Evolutionary conservation across 2,888 invertebrate genomes (phyloP), one percentile per base, ranked within the genome.

Genomic region (Stenoptilia bipunctidactyla): DNA sequence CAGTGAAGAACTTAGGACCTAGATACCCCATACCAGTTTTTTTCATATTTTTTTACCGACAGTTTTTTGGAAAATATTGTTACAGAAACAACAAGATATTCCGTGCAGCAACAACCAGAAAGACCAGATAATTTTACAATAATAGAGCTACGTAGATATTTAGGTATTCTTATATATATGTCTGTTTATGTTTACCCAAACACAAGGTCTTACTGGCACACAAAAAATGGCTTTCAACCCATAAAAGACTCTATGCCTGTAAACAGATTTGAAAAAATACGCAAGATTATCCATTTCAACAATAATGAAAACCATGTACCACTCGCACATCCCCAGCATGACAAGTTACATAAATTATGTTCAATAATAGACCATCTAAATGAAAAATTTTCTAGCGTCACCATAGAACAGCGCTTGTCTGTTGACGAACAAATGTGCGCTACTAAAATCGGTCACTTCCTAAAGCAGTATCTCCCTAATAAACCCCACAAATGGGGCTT

Each of bases 381-480:
- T 43, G 35, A 43, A 40, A 52, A 41, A 44, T 56, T 57, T 50
- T 37, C 39, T 20, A 40, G 42, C 36, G 41, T 60, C 42, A 40
- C 56, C 33, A 38, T 52, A 15, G 57, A 61, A 45, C 43, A 46
- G 41, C 39, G 43, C 27, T 47, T 57, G 20, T 53, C 55, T 5
- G 40, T 47, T 35, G 47, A 49, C 42, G 44, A 49, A 27, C 46
- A 47, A 40, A 44, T 43, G 43, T 43, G 55, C 43, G 40, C 54
- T 2, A 56, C 52, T 6, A 34, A 34, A 34, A 14, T 34, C 8
- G 34, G 13, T 6, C 34, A 34, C 14, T 49, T 41, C 43, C 38
- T 58, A 39, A 55, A 54, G 40, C 55, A 56, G 40, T 57, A 55
- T 40, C 39, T 52, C 39, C 53, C 54, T n/a, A 47, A 42, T 15